Evolutionary conservation across 1,140 invertebrate genomes (phyloP), one percentile per base, ranked within the genome.

Genomic region (Aphidius gifuensis): DNA sequence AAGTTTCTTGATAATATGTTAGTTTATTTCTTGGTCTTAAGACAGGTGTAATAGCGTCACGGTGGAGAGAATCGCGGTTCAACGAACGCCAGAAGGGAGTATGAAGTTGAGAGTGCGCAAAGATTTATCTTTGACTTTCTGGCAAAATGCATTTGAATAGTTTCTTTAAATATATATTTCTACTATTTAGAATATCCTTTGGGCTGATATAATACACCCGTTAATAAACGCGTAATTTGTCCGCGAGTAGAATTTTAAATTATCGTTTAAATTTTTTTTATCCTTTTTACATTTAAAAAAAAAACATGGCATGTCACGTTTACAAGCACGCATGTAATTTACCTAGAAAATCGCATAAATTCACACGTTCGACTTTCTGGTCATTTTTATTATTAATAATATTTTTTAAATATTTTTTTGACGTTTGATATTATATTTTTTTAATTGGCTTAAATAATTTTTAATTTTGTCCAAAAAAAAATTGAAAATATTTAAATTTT

Each of bases 211-310:
- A 16, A n/a, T 40, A 40, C 39, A 55, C 39, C 53, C 40, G 54
- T 62, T 62, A 62, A 62, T 62, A 50, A 54, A 62, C 48, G 54
- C 61, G 54, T 62, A 62, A 62, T 62, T 57, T 58, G 61, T 62
- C 54, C 55, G 54, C 54, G 61, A 21, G 54, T 62, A 21, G 61
- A 62, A 62, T 62, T 62, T 62, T 40, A 62, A 32, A 32, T 32
- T 32, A 32, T 32, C 4, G 4, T 32, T 32, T 3, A 1, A 32
- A 1, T 3, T 32, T 32, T 32, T 32, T 32, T 23, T 16, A 9
- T 3, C 23, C 9, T 7, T 9, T 51, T 42, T 38, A 7, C 16
- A 40, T 42, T 23, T 38, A 54, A 16, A n/a, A 40, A n/a, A 40
- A 54, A n/a, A 54, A 45, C 39, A 45, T 40, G 4, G 23, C 9